Evolutionary conservation across 1,140 invertebrate genomes (phyloP).

Genomic region (Agrilus planipennis): DNA sequence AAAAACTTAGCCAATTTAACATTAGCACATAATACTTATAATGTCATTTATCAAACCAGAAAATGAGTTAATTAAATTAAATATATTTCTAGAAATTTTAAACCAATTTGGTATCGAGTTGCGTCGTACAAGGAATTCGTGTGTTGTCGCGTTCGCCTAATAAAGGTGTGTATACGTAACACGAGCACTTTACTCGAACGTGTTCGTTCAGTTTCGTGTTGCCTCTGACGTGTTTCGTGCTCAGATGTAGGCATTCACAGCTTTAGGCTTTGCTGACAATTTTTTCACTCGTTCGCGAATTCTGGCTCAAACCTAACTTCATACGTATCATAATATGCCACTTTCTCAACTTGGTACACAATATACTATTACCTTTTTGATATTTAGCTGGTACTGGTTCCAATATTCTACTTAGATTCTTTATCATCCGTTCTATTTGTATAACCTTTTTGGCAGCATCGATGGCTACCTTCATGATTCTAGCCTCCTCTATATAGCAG

Average conservation of each 20-base stretch:
- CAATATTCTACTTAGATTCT: slow-evolving; percentile 41
- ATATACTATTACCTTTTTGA: slow-evolving; percentile 1
- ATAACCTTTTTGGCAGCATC: slow-evolving; percentile 46
- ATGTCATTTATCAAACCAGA: no score
- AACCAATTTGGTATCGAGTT: no score
- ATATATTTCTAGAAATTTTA: no score
- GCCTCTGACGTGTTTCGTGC: no score
- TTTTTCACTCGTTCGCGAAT: no score
- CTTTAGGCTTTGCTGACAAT: no score
- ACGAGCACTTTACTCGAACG: neutral
- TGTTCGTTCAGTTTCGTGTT: no score
- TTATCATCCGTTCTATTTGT: slow-evolving; percentile 39
- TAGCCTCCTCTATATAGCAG: slow-evolving; percentile 45
- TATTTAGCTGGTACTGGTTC: slow-evolving; percentile 33
- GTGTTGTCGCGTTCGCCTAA: no score
- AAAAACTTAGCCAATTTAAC: neutral
- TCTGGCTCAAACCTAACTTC: neutral
- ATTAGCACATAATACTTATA: no score
- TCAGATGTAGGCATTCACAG: slow-evolving; percentile 1
- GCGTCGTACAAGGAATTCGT: no score
- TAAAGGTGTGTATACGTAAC: neutral
- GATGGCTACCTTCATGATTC: slow-evolving; percentile 42
- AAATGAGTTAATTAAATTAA: no score
- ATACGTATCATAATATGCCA: neutral
- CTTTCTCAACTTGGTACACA: no score